phyloP scores from a whole-genome alignment of 2,797 vertebrate genomes.

The Lemur catta region DNA sequence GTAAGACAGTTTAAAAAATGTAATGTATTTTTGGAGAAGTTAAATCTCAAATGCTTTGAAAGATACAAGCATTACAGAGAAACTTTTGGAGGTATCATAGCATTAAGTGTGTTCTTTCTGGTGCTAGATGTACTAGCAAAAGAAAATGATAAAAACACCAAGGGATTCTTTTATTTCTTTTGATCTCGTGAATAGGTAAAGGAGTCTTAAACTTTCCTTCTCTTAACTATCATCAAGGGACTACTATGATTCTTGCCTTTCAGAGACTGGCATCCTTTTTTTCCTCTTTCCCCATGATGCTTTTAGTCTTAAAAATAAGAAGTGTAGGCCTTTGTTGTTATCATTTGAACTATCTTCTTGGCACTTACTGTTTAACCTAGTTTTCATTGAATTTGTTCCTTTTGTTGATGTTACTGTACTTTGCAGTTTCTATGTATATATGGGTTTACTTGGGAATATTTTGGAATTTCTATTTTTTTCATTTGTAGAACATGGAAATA shows the following conservation, averaged over 20 bases:
- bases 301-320: conserved; percentile 34
- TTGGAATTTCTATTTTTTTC: conserved; percentile 41
- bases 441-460: conserved; percentile 1
- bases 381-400: neutral
- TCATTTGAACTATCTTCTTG: conserved; percentile 55
- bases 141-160: conserved; percentile 57
- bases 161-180: conserved; percentile 56
- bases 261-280: conserved; percentile 15
- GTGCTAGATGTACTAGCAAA: conserved; percentile 42
- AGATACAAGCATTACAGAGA: neutral
- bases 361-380: neutral
- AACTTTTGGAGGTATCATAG: neutral
- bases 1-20: neutral
- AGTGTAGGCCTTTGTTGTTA: neutral
- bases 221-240: conserved; percentile 33
- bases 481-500: neutral
- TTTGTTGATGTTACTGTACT: neutral
- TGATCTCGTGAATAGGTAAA: conserved; percentile 51
- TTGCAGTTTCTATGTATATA: neutral
- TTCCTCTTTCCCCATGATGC: neutral
- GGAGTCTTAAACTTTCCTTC: neutral
- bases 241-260: conserved; percentile 25
- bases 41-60: neutral
- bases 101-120: conserved; percentile 5
- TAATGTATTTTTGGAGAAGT: conserved; percentile 15